These are phyloP conservation scores for Megalops atlanticus DNA, from an alignment of 2,113 vertebrate species.

Conservation along the genomic window DNA sequence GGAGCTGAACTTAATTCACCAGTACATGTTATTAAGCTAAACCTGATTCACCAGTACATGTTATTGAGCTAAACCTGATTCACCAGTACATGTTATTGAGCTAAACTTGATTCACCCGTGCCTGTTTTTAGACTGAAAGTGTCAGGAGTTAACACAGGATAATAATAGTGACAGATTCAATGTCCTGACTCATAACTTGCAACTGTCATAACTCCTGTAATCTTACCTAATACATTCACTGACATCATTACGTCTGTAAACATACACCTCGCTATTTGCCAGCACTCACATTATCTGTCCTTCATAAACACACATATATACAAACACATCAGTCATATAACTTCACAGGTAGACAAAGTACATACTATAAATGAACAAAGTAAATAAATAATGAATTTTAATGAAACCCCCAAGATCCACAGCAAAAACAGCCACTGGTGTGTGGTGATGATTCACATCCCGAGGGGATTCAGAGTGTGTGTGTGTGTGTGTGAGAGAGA, in stretches of 20 bases:
- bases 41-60: too few relatives aligned
- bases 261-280: neutral
- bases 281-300: neutral
- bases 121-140: neutral
- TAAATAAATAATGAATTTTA: neutral
- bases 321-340: neutral
- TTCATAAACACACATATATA: neutral
- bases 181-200: neutral
- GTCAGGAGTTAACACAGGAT: neutral
- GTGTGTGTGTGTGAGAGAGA: too few relatives aligned
- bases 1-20: too few relatives aligned
- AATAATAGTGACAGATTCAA: neutral
- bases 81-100: neutral
- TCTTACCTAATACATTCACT: neutral
- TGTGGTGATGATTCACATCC: slow-evolving; percentile 19
- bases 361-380: neutral
- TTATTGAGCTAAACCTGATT: neutral
- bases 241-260: neutral
- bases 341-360: neutral
- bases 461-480: neutral
- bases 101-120: neutral
- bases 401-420: neutral
- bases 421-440: neutral
- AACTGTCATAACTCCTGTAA: neutral
- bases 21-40: too few relatives aligned